Conservation (phyloP, 2,797 vertebrate genomes). For the Bradypodion ventrale region DNA sequence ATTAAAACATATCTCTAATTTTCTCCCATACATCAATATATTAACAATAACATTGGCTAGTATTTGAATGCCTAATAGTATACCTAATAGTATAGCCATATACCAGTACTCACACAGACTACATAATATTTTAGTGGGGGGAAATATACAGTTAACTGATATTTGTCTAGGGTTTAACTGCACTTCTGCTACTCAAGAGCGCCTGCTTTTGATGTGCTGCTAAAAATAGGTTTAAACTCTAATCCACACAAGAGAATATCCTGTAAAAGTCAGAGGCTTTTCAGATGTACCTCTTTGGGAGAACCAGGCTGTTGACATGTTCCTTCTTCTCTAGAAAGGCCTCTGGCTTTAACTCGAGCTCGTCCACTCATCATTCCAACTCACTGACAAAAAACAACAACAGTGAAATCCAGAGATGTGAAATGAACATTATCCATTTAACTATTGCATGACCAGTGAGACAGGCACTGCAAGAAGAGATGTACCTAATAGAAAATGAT, state of each 20-base stretch:
- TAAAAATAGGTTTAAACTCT: neutral
- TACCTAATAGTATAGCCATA: neutral
- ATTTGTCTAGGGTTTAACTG: neutral
- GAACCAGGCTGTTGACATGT: neutral
- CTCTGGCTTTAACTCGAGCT: conserved; percentile 18
- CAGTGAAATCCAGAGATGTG: neutral
- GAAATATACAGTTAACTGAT: neutral
- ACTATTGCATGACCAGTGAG: neutral
- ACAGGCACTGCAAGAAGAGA: neutral
- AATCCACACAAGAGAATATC: neutral
- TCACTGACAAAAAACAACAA: neutral
- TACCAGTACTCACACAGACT: neutral
- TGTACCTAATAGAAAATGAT: neutral
- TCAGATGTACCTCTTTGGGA: neutral
- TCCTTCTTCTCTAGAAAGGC: neutral
- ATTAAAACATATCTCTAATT: too few species aligned
- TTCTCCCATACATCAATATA: too few species aligned
- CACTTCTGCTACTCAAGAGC: neutral
- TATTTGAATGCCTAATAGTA: too few species aligned
- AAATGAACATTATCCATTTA: neutral
- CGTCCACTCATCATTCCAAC: conserved; percentile 6
- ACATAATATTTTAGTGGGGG: neutral
- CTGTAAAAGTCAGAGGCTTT: neutral
- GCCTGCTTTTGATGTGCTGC: neutral
- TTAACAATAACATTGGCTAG: too few species aligned